These are phyloP conservation scores for Phataginus tetradactyla DNA, from an alignment of 2,797 vertebrate species.

Conservation along the genomic window DNA sequence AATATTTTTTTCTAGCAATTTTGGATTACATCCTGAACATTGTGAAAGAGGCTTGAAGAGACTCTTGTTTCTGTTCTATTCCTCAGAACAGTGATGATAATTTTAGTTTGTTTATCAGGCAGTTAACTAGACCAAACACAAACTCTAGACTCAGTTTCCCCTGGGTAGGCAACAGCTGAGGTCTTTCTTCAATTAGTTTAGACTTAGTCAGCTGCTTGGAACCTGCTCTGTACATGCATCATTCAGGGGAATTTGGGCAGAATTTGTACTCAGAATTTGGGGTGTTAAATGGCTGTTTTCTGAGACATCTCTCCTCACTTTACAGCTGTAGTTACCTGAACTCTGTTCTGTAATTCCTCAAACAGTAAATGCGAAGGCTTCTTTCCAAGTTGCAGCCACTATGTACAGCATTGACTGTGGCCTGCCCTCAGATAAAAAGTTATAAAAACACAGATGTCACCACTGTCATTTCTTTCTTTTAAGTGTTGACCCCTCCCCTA, in stretches of 20 bases:
- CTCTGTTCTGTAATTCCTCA: background rate
- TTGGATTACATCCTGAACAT: background rate
- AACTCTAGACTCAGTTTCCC: background rate
- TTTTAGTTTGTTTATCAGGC: background rate
- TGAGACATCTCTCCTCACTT: background rate
- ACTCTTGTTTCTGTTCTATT: background rate
- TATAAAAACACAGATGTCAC: background rate
- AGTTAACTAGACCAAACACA: background rate
- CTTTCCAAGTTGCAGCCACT: background rate
- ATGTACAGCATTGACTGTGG: background rate
- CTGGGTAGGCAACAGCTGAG: background rate
- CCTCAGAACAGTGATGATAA: background rate
- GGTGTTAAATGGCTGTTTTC: background rate
- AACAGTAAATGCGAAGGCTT: background rate
- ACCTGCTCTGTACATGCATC: background rate
- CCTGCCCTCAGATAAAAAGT: background rate
- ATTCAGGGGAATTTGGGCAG: background rate
- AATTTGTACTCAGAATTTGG: background rate
- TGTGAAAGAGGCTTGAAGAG: slow-evolving; percentile 18
- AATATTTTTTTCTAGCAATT: background rate
- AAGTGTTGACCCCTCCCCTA: background rate
- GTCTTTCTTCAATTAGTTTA: background rate
- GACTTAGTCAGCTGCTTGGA: background rate
- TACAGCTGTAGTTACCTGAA: background rate
- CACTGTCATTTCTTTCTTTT: background rate